Evolutionary conservation across 2,113 vertebrate genomes (phyloP).

Genomic region (Trematomus loennbergii): DNA sequence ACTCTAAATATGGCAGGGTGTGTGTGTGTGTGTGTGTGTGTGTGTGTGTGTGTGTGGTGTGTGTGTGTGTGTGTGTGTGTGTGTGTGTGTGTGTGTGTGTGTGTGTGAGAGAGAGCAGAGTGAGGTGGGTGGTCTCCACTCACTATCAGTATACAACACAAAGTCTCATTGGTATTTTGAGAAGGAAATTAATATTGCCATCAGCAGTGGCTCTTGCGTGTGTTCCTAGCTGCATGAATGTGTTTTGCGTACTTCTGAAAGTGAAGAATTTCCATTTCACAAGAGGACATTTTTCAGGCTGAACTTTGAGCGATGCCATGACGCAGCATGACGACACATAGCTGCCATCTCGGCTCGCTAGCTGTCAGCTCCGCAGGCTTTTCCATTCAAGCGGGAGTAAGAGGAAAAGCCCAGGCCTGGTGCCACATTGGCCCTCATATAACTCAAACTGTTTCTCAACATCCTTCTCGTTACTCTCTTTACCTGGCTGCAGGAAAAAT

Average conservation of each 20-base stretch:
- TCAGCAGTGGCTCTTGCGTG: constrained; percentile 71
- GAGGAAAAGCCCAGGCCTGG: constrained; percentile 41
- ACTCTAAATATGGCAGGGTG: constrained; percentile 83
- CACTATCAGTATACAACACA: constrained; percentile 84
- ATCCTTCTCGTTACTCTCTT: constrained; percentile 49
- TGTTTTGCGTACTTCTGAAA: constrained; percentile 60
- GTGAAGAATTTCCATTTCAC: constrained; percentile 59
- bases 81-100: constrained; percentile 31
- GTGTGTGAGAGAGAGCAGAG: constrained; percentile 70
- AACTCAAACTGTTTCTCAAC: constrained; percentile 61
- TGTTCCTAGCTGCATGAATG: constrained; percentile 40
- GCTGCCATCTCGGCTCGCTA: constrained; percentile 39
- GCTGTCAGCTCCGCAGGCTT: constrained; percentile 53
- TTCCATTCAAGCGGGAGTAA: constrained; percentile 56
- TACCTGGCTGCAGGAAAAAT: constrained; percentile 59
- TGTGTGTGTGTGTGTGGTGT: constrained; percentile 53
- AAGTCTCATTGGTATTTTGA: constrained; percentile 91
- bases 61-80: constrained; percentile 47
- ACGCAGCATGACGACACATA: constrained; percentile 46
- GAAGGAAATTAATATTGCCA: constrained; percentile 90
- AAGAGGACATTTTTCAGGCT: constrained; percentile 26
- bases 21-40: constrained; percentile 11
- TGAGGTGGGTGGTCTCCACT: constrained; percentile 93
- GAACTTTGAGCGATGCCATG: constrained; percentile 41
- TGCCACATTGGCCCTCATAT: constrained; percentile 52